These are phyloP conservation scores for Menidia beryllina DNA, from an alignment of 2,113 vertebrate species.

Conservation along the genomic window DNA sequence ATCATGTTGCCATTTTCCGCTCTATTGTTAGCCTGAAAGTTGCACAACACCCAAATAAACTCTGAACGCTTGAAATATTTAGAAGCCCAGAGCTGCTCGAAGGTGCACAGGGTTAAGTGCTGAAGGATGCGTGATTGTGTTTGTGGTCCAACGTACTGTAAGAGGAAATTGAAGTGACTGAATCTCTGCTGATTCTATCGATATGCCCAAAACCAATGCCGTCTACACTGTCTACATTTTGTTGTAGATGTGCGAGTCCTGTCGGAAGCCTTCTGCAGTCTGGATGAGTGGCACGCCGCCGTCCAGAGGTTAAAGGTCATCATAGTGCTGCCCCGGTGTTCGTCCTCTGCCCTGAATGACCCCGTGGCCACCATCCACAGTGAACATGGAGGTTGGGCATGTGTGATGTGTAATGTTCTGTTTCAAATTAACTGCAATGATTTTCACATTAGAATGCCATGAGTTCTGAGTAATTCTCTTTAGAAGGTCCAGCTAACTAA, in stretches of 20 bases:
- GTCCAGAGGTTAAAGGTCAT: conserved; percentile 86
- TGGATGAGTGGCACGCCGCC: conserved; percentile 77
- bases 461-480: no score
- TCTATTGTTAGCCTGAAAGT: background rate
- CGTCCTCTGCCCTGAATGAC: conserved; percentile 86
- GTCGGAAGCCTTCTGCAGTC: conserved; percentile 80
- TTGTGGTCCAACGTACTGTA: no score
- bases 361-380: conserved; percentile 88
- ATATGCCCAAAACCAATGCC: background rate
- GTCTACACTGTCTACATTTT: background rate
- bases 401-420: background rate
- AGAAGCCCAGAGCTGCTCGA: background rate
- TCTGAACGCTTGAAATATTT: background rate
- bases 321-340: conserved; percentile 88
- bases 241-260: conserved; percentile 87
- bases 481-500: no score
- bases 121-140: background rate
- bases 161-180: no score
- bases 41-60: background rate
- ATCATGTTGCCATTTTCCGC: conserved; percentile 4
- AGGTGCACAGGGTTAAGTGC: background rate
- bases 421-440: background rate
- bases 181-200: no score
- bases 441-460: no score
- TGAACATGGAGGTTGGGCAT: conserved; percentile 88